Base-by-base conservation (phyloP, 2,888 invertebrate genomes). In the Drosophila vallismaia region DNA sequence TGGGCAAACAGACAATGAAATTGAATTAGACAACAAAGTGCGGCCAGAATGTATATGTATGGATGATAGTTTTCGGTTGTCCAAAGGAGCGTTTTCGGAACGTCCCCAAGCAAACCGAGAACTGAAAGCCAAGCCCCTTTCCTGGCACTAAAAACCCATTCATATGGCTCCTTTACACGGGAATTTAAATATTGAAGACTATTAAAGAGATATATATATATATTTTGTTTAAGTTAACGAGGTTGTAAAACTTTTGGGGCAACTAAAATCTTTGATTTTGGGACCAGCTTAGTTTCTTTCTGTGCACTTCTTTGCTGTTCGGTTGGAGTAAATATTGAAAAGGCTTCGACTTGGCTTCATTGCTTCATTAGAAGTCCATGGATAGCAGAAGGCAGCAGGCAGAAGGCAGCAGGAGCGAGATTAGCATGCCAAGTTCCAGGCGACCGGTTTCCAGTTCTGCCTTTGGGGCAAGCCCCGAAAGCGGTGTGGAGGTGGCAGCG, bases 1-100 rank as follows among this genome's bases (percentile, higher is more conserved):
- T 78, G 76, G 70, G 70, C 67, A 68, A 66, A 85, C 68, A 79
- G 74, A 77, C 79, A 77, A 74, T 76, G 70, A 77, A 85, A 83
- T 83, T 85, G 82, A 85, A 85, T 85, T 83, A 79, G 85, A 74
- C 77, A 75, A 68, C 58, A 70, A 62, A 51, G 63, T 14, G 45
- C 31, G 62, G 51, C 59, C 49, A 29, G 29, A 5, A 40, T 12
- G 14, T 40, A 7, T 12, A 40, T 19, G 19, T 19, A 19, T 19
- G 19, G 40, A 19, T 42, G 44, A 24, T 44, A 44, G 24, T 55
- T 42, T 46, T 7, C 46, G 19, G 40, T 50, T 51, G 33, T 58
- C 44, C 45, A 33, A n/a, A 42, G 42, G 42, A 42, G 42, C 19
- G 12, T 19, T 19, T 42, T 42, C 6, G 8, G 14, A 42, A 1